Evolutionary conservation across 2,797 vertebrate species (phyloP).

Genomic region (Micromesistius poutassou): DNA sequence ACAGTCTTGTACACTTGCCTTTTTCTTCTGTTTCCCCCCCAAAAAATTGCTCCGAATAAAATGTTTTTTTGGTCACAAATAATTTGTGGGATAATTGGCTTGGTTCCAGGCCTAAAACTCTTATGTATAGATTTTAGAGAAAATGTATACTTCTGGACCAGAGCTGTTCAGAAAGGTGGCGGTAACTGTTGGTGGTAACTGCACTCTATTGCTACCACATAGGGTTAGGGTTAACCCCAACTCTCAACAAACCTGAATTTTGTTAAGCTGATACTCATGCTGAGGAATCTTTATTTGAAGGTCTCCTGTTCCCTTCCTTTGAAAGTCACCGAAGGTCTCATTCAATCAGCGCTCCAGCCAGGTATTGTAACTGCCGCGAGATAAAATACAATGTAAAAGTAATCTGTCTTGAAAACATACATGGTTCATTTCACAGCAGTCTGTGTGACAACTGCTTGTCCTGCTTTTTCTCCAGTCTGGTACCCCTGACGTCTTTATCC

Average conservation of each 20-base stretch:
- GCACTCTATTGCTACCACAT: no score
- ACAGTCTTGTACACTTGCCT: no score
- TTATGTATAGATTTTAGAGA: no score
- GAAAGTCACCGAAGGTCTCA: background rate
- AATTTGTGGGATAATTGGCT: no score
- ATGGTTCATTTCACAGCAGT: background rate
- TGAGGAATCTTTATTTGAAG: background rate
- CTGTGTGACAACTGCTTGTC: background rate
- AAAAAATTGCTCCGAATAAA: no score
- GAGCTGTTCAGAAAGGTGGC: no score
- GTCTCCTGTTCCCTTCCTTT: background rate
- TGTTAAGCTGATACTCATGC: background rate
- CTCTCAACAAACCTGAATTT: background rate
- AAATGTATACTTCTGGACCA: no score
- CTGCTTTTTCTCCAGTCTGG: constrained; percentile 49
- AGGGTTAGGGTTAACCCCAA: no score
- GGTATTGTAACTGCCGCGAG: background rate
- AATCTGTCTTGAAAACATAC: background rate
- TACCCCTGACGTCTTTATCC: constrained; percentile 83
- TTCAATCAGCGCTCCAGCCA: background rate
- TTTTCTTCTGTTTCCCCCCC: no score
- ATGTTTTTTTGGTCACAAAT: no score
- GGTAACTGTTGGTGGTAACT: no score
- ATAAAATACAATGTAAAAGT: background rate
- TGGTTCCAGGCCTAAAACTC: no score